Evolutionary conservation across 1,140 invertebrate genomes (phyloP), one percentile per base, ranked within the genome.

Genomic region (Brachionus paranguensis): DNA sequence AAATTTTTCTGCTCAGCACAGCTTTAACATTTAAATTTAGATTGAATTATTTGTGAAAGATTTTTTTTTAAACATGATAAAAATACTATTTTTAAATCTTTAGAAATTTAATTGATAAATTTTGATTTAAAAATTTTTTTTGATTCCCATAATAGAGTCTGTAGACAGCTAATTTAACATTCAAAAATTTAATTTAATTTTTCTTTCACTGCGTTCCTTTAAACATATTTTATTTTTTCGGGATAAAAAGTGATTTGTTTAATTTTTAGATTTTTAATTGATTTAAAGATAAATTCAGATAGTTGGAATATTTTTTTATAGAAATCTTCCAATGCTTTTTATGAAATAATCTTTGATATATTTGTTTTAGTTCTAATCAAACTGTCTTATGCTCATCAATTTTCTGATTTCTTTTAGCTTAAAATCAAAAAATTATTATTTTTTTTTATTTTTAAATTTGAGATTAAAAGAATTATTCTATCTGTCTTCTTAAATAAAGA

Each of bases 381-480:
- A 68, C 65, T 68, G 65, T 68, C 65, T 68, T 68, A 41, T 68
- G 33, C 65, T 68, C 33, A 68, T 68, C 65, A 68, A 14, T 68
- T 68, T 68, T 68, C n/a, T 68, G 12, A 33, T 68, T 68, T 68
- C 60, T 65, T 68, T n/a, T 37, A 33, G 33, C 27, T 41, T 41
- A 14, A 68, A 11, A 68, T n/a, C 27, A 41, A 68, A 68, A 29
- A 37, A 11, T 41, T 33, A 68, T 33, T 37, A 68, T 33, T 68
- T 41, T 33, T 68, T 33, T 8, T 24, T 64, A 24, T 47, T 37
- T 47, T 47, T 6, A 60, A 60, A 60, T 60, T 60, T 24, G 27
- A 60, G n/a, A 60, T 60, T 60, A 60, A 60, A 60, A 60, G 53
- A 20, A 60, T 60, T 60, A 60, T 60, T 20, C 53, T 17, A 24